Base-by-base conservation (phyloP, 92 coral and sea anemone genomes). In the Porites divaricata region DNA sequence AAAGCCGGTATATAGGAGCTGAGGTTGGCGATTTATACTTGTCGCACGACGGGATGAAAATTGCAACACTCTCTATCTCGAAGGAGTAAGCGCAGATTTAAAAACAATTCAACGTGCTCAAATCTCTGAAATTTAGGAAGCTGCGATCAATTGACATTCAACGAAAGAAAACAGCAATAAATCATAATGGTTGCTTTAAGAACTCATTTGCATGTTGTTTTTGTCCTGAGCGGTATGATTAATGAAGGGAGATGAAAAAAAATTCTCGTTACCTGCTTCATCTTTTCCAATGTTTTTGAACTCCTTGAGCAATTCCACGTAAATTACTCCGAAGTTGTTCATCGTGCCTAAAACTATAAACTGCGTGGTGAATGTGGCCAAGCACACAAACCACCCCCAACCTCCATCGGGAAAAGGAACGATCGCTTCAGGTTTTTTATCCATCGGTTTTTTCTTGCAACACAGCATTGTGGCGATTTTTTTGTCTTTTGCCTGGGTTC, bases 311-410 rank as follows among this genome's bases (percentile, higher is more conserved):
- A 96, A 87, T 72, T 87, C 90, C 19, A 96, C 99, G 26, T 95
- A 96, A 53, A 96, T 88, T 19, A 96, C 92, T 0, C 99, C 99
- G 50, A 96, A 96, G 77, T 96, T 96, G 75, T 96, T 96, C 99
- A 96, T 96, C 22, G 97, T 96, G 4, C 99, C 99, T 9, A 96
- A 93, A 6, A 96, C 98, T 63, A 96, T 90, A 26, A 96, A 96
- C 80, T 96, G 99, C 15, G 96, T 93, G 74, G 84, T 67, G 72
- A 96, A 96, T 9, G 99, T 81, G 10, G 99, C 99, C 48, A 93
- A 51, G 76, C 99, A 96, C 4, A 96, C 99, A 16, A 95, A 58
- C 99, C 99, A 96, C 2, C 99, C 99, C 99, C 99, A 96, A 19
- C 98, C 97, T 13, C 99, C 99, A 70, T 96, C 99, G 35, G 99